Evolutionary conservation across 2,888 invertebrate genomes (phyloP).

Genomic region (Unio pictorum): DNA sequence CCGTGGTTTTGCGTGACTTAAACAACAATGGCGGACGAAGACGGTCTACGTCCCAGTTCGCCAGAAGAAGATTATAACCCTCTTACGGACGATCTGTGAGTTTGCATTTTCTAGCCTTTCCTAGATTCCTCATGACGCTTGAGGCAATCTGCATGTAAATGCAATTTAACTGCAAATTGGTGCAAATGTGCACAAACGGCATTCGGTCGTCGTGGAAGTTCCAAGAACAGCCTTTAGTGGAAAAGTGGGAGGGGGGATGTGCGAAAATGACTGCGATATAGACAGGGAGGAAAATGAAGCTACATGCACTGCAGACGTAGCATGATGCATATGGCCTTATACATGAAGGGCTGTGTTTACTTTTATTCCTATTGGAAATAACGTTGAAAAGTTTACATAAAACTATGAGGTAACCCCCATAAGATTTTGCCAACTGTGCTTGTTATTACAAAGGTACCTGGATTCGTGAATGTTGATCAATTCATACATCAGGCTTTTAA

Average conservation of each 20-base stretch:
- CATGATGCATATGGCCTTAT: too few relatives aligned
- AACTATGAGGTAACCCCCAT: too few relatives aligned
- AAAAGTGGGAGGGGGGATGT: background rate
- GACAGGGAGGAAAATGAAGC: background rate
- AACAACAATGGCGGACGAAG: conserved; percentile 53
- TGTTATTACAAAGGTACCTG: too few relatives aligned
- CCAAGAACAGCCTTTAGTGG: background rate
- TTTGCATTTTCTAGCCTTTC: background rate
- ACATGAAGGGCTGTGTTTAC: too few relatives aligned
- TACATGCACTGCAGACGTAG: background rate
- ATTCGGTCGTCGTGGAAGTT: conserved; percentile 11
- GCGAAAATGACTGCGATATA: conserved; percentile 1
- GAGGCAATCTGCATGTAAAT: conserved; percentile 2
- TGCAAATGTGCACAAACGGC: background rate
- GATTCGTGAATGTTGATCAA: too few relatives aligned
- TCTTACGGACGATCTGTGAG: conserved; percentile 52
- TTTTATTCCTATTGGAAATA: too few relatives aligned
- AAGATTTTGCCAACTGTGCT: too few relatives aligned
- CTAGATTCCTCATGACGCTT: conserved; percentile 3
- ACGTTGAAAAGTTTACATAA: too few relatives aligned
- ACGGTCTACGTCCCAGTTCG: conserved; percentile 34
- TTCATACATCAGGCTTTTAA: too few relatives aligned
- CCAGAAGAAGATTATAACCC: conserved; percentile 56
- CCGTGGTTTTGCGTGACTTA: conserved; percentile 20
- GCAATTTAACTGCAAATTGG: conserved; percentile 14